These are phyloP conservation scores for Eurypyga helias DNA, from an alignment of 2,113 vertebrate genomes.

Conservation along the genomic window DNA sequence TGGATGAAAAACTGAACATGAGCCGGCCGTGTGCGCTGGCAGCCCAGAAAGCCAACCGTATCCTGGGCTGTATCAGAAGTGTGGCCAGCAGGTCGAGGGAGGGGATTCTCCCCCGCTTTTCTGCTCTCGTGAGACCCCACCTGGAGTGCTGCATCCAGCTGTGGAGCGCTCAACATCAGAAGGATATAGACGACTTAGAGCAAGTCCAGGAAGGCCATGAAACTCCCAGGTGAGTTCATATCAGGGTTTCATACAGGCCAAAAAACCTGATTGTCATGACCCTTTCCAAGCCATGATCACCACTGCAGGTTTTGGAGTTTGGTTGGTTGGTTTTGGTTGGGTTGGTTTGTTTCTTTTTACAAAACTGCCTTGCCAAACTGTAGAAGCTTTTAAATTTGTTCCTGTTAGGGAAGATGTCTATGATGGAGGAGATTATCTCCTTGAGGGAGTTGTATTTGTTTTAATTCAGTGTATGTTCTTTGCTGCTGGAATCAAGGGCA, in stretches of 20 bases:
- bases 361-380: neutral
- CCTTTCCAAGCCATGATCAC: neutral
- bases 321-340: neutral
- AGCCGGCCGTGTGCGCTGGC: no score
- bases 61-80: no score
- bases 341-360: neutral
- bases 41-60: no score
- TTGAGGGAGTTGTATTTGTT: neutral
- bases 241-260: neutral
- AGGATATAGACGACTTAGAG: no score
- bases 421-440: neutral
- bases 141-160: no score
- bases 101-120: no score
- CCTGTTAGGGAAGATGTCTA: neutral
- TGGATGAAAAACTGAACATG: no score
- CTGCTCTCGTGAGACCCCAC: no score
- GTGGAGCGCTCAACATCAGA: no score
- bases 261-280: neutral
- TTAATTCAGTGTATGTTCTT: neutral
- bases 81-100: no score
- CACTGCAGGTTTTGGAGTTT: rapidly evolving
- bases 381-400: neutral
- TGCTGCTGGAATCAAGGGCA: neutral
- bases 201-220: no score
- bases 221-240: neutral